A percentile compares a stretch with the other conserved stretches of the same genome.
Evolutionary conservation across 2,888 invertebrate species (phyloP).

Genomic region (Piscicola geometra): DNA sequence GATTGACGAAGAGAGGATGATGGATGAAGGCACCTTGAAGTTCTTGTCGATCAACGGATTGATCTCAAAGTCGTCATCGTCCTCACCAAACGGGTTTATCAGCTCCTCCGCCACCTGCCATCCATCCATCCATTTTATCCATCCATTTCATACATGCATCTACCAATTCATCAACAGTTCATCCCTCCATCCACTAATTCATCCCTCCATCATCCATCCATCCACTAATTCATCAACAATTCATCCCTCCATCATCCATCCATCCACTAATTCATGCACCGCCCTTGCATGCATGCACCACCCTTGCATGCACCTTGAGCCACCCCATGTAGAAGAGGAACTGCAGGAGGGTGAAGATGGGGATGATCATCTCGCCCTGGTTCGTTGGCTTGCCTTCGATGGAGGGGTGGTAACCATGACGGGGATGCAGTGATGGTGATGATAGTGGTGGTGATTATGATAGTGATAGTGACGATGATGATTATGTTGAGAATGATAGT

Average conservation of each 20-base stretch:
- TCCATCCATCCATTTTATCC: too few species aligned
- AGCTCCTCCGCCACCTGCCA: constrained; percentile 55
- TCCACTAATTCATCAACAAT: too few species aligned
- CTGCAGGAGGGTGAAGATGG: constrained; percentile 77
- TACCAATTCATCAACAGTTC: too few species aligned
- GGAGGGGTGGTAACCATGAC: not conserved
- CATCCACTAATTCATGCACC: not conserved
- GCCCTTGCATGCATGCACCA: constrained; percentile 45
- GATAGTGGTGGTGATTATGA: not conserved
- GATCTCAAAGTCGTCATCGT: constrained; percentile 49
- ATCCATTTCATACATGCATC: too few species aligned
- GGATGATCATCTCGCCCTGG: constrained; percentile 76
- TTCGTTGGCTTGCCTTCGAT: constrained; percentile 45
- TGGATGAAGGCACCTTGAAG: constrained; percentile 24
- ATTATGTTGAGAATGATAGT: too few species aligned
- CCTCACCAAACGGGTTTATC: constrained; percentile 56
- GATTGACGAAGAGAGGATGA: too few species aligned
- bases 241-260: not conserved
- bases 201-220: not conserved
- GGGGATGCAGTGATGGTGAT: not conserved
- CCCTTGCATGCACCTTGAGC: constrained; percentile 59
- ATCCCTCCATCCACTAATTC: not conserved
- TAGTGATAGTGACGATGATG: too few species aligned
- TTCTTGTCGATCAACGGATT: constrained; percentile 31
- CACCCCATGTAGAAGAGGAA: constrained; percentile 67